Conservation (phyloP, 2,797 vertebrate genomes). For the Oryzias dopingdopingensis region DNA sequence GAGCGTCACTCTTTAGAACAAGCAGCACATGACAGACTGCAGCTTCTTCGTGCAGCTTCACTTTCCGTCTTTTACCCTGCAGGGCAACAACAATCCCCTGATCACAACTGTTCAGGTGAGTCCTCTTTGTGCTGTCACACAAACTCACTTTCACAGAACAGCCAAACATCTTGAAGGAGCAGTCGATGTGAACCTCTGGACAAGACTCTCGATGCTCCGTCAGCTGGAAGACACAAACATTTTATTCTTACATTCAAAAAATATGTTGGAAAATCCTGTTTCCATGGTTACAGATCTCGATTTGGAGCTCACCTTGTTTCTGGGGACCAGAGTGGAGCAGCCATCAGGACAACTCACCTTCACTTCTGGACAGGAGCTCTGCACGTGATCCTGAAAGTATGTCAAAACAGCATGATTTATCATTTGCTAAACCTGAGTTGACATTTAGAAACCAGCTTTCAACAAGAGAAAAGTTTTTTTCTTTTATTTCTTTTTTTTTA, state of each 20-base stretch:
- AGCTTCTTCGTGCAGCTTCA: conserved; percentile 80
- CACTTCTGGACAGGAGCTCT: conserved; percentile 80
- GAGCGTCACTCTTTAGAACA: conserved; percentile 83
- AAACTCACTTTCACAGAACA: conserved; percentile 46
- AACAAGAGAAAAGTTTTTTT: too few relatives aligned
- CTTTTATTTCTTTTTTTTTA: too few relatives aligned
- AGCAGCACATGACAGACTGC: conserved; percentile 83
- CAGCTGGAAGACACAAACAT: conserved; percentile 31
- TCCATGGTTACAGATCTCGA: conserved; percentile 26
- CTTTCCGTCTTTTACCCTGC: conserved; percentile 78
- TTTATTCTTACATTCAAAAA: background rate
- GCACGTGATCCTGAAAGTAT: conserved; percentile 77
- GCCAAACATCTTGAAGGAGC: conserved; percentile 30
- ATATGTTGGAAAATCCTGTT: background rate
- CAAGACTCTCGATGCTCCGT: conserved; percentile 29
- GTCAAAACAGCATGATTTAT: background rate
- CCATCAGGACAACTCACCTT: conserved; percentile 83
- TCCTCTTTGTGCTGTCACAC: background rate
- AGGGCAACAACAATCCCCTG: background rate
- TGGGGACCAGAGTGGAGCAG: conserved; percentile 79
- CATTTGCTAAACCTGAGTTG: too few relatives aligned
- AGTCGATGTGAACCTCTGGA: conserved; percentile 27
- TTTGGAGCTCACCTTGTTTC: conserved; percentile 76
- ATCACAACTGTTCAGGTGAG: background rate
- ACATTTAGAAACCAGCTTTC: too few relatives aligned